Base-by-base conservation (phyloP, 2,113 vertebrate species). In the Suncus etruscus region DNA sequence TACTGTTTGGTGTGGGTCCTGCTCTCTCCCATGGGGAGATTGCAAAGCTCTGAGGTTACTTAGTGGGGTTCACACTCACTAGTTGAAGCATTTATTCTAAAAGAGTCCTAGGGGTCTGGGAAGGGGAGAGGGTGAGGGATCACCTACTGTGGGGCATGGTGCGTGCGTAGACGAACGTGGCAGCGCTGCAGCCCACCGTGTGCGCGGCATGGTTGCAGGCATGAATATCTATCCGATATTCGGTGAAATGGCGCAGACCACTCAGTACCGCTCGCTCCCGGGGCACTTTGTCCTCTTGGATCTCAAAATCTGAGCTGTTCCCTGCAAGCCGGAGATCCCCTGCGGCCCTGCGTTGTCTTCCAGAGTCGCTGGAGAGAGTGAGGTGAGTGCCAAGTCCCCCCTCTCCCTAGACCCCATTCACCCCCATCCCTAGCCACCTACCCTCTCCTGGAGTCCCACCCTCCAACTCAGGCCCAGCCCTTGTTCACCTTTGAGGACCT, bases 221-320 rank as follows among this genome's bases (percentile, higher is more conserved):
- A 0, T 98, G 98, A 94, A 98, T 98, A 95, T 98, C 98, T 4
- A 98, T 98, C 25, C 98, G 97, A 58, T 98, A 98, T 85, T 98
- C 98, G 0, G 98, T 98, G 97, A 98, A 98, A 87, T 98, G 98
- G 18, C 97, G 97, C 89, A 98, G 96, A 74, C 92, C 95, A 0
- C 97, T 96, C 76, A 98, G 94, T 86, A 98, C 97, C 0, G 93
- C 97, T 66, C 98, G 95, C 77, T 98, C 97, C 0, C 97, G 96
- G 14, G 97, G 97, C 85, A 98, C 98, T 89, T 98, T 98, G 95
- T 98, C 98, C 94, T 98, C 98, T 0, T 97, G 97, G 92, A 98
- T 97, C 94, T 97, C 97, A 90, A 98, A 98, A 58, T 96, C 65
- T 0, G 93, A 95, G 80, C 69, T 94, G 74, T 95, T 97, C 6